phyloP scores from a whole-genome alignment of 2,888 invertebrate species.

The Chelonus formosanus region DNA sequence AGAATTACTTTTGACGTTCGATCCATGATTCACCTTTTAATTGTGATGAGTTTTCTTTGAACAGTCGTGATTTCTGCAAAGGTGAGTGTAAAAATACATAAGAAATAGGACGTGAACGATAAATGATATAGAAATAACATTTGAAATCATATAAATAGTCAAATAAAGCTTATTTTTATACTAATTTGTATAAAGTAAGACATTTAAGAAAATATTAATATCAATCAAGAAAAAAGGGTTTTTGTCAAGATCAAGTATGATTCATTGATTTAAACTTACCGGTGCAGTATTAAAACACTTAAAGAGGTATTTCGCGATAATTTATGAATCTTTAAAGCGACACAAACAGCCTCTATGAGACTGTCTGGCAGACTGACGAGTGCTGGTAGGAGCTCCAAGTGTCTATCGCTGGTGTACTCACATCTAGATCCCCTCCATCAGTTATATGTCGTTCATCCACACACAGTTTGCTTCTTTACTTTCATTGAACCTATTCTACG shows the following conservation, averaged over 20 bases:
- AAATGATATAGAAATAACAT: too few species aligned
- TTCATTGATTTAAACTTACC: too few species aligned
- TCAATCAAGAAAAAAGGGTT: too few species aligned
- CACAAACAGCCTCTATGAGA: constrained; percentile 18
- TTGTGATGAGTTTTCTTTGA: background rate
- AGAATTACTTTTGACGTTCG: constrained; percentile 70
- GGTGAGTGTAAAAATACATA: background rate
- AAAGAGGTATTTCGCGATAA: constrained; percentile 1
- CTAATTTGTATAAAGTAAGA: too few species aligned
- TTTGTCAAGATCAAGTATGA: too few species aligned
- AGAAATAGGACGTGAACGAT: background rate
- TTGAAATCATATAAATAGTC: too few species aligned
- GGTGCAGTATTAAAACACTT: background rate
- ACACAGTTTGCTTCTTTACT: too few species aligned
- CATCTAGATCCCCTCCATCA: constrained; percentile 15
- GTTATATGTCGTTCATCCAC: constrained; percentile 1
- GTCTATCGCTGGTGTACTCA: constrained; percentile 12
- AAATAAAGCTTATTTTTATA: too few species aligned
- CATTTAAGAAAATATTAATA: too few species aligned
- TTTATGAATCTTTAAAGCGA: background rate
- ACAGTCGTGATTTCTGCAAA: background rate
- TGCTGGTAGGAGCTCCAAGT: constrained; percentile 6
- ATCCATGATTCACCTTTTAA: constrained; percentile 62
- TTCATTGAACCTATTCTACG: too few species aligned
- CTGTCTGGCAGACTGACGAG: constrained; percentile 27